Base-by-base conservation (phyloP, 2,797 vertebrate species). In the Enteromius viviparus region DNA sequence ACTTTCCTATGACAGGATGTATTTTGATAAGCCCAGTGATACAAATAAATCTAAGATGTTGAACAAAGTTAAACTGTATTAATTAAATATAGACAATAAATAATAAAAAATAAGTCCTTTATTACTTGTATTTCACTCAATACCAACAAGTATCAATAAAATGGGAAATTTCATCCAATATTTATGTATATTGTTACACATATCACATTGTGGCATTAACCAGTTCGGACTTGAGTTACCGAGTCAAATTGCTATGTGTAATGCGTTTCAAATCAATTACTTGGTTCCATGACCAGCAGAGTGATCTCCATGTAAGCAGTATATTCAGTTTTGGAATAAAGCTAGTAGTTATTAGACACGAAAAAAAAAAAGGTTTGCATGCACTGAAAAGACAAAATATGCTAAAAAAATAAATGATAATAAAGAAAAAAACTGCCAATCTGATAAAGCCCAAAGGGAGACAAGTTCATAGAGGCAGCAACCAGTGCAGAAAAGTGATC, bases 401-500 rank as follows among this genome's bases (percentile, higher is more conserved):
- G 12, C 17, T 23, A 42, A n/a, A 45, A 29, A 11, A 26, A 77
- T 12, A 45, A 45, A 45, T 45, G 8, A 45, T 45, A 49, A 32
- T 92, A 78, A 84, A 87, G 89, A 91, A 91, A 23, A 7, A 49
- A 34, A 37, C 14, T 9, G 32, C 19, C 74, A 60, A 78, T 62
- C 29, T 53, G 77, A 21, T 62, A 21, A 80, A 81, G 49, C 53
- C 74, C 34, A 77, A 70, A 81, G 60, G 64, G n/a, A 70, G 60
- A 72, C 1, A 10, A 32, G 51, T 84, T 82, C 76, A 45, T 90
- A 89, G 85, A 85, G 88, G 71, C 89, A 89, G 86, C 89, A 90
- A 88, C 91, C 80, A 91, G 91, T 87, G 89, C 71, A 85, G 70
- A 84, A 85, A 88, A 90, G 89, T 68, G 47, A 89, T 87, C 91